Base-by-base conservation (phyloP, 2,797 vertebrate species). In the Xyrichtys novacula region DNA sequence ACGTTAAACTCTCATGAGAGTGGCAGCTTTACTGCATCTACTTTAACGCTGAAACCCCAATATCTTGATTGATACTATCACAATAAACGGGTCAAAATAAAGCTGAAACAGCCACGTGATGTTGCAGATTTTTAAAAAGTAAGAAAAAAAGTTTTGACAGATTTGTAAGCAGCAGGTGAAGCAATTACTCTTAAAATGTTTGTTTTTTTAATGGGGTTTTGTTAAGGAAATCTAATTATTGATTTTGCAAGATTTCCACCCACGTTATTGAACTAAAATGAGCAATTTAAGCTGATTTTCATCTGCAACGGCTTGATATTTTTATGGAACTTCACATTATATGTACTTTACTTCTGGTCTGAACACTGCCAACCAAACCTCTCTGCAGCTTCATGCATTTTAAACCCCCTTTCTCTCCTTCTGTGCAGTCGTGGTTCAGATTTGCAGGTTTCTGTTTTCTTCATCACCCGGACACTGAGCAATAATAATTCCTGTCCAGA, bases 401-500 rank as follows among this genome's bases (percentile, higher is more conserved):
- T 67, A 50, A 31, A 38, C 2, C 2, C 50, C 67, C 22, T 10
- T 19, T 42, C 31, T 65, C 66, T 66, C 64, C 0, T 15, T 7
- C 19, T 47, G 56, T 72, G 60, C 55, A 38, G 64, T 81, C 77
- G 76, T 70, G 83, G 70, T 76, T 76, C 58, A 61, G 20, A 76
- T 81, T 14, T 76, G 36, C 39, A 22, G 19, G 54, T 68, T 90
- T 38, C 56, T 52, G 39, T 44, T 38, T 48, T 60, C 9, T 56
- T 17, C 58, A 84, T 86, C 62, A 66, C 71, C 65, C 50, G 55
- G 92, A 87, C 82, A 79, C 66, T 92, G 93, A 96, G 95, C 96
- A 97, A 97, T 96, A 97, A 96, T 80, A 97, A 96, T 80, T 91
- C 91, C 85, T 81, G 16, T 62, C 56, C 60, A 60, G 17, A 49